Evolutionary conservation across 1,140 invertebrate species (phyloP).

Genomic region (Drosophila varians): DNA sequence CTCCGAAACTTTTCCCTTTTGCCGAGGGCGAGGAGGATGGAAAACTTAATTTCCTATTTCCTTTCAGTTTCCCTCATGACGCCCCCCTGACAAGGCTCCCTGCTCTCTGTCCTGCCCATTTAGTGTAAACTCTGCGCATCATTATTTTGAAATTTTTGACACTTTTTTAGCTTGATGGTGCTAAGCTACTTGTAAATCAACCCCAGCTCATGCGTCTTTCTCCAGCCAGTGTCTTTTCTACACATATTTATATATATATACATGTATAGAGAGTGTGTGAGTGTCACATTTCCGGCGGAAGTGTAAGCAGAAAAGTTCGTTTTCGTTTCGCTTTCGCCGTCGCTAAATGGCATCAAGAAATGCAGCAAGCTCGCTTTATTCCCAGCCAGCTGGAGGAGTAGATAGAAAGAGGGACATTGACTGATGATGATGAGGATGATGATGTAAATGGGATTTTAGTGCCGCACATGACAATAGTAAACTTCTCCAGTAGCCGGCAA

Average conservation of each 20-base stretch:
- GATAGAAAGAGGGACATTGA: conserved; percentile 57
- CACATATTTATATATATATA: conserved; percentile 1
- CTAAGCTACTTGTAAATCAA: conserved; percentile 81
- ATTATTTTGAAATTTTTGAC: conserved; percentile 81
- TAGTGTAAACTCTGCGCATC: conserved; percentile 76
- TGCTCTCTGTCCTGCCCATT: conserved; percentile 36
- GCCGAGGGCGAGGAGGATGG: conserved; percentile 1
- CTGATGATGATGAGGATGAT: conserved; percentile 81
- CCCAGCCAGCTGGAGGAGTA: conserved; percentile 26
- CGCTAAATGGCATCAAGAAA: conserved; percentile 79
- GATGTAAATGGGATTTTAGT: conserved; percentile 81
- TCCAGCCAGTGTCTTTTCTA: conserved; percentile 21
- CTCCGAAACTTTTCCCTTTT: conserved; percentile 51
- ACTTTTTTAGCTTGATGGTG: conserved; percentile 67
- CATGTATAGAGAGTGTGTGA: conserved; percentile 4
- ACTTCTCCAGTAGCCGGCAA: conserved; percentile 67
- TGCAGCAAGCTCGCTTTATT: conserved; percentile 76
- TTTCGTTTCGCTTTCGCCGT: conserved; percentile 52
- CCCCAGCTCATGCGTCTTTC: conserved; percentile 58
- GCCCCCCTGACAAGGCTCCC: neutral
- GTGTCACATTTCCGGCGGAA: conserved; percentile 76
- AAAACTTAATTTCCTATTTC: conserved; percentile 78
- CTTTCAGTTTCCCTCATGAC: conserved; percentile 35
- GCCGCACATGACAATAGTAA: conserved; percentile 77
- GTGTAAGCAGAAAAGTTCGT: conserved; percentile 79